Evolutionary conservation across 2,113 vertebrate genomes (phyloP).

Genomic region (Heptranchias perlo): DNA sequence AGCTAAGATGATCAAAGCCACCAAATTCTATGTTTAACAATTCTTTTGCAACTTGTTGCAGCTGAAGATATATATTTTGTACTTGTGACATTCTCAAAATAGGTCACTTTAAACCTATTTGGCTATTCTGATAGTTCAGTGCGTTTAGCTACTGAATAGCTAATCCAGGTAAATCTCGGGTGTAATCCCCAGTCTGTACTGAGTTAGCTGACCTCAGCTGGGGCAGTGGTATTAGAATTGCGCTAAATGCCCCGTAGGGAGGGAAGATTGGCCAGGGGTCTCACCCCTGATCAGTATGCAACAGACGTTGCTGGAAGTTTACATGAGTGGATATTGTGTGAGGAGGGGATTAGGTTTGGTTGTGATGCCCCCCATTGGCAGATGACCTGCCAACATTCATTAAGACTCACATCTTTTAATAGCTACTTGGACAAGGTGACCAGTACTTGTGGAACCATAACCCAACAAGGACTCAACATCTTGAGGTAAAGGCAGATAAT

Average conservation of each 20-base stretch:
- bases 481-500: too few species aligned
- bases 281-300: not conserved
- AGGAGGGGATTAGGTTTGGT: too few species aligned
- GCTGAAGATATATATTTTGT: not conserved
- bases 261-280: not conserved
- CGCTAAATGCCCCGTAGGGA: too few species aligned
- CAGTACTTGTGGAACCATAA: not conserved
- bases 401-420: not conserved
- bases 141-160: too few species aligned
- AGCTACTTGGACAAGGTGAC: not conserved
- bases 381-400: not conserved
- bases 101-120: not conserved
- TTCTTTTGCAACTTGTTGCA: not conserved
- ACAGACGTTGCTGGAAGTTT: not conserved
- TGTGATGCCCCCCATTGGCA: not conserved
- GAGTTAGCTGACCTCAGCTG: too few species aligned
- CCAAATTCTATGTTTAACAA: not conserved
- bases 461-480: too few species aligned
- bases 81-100: not conserved
- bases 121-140: too few species aligned
- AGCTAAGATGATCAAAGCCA: not conserved
- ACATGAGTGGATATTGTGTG: too few species aligned
- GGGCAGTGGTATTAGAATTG: not conserved
- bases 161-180: too few species aligned
- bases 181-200: too few species aligned